Conservation (phyloP, 64 coral and sea anemone genomes). For the Montipora sp. region DNA sequence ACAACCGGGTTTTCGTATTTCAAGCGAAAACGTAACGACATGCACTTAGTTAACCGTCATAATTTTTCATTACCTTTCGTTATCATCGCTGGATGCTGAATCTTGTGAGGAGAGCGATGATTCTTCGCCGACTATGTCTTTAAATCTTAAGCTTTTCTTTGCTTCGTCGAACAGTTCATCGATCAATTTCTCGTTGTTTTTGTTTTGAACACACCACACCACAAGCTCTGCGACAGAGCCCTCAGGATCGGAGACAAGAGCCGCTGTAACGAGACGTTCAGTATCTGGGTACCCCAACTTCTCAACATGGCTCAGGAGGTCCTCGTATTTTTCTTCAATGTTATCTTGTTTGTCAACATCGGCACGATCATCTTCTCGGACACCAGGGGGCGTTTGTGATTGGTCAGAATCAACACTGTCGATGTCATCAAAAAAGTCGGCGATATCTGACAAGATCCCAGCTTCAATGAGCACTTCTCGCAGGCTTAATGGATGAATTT, state of each 20-base stretch:
- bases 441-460: background rate
- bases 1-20: no score
- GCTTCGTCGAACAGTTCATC: conserved; percentile 30
- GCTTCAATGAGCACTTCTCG: conserved; percentile 12
- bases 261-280: conserved; percentile 45
- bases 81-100: background rate
- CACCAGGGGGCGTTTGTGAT: background rate
- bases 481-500: conserved; percentile 18
- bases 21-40: no score
- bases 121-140: background rate
- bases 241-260: conserved; percentile 10
- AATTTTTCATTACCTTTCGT: background rate
- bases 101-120: background rate
- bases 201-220: conserved; percentile 58
- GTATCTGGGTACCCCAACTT: background rate
- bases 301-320: background rate
- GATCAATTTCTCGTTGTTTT: background rate
- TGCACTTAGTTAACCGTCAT: no score
- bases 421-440: background rate
- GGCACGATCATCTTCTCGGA: background rate
- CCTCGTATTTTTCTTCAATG: conserved; percentile 11
- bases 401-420: background rate
- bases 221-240: conserved; percentile 31
- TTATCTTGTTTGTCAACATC: background rate
- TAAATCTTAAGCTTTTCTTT: background rate